Evolutionary conservation across 2,797 vertebrate genomes (phyloP).

Genomic region (Neosilurus hyrtlii): DNA sequence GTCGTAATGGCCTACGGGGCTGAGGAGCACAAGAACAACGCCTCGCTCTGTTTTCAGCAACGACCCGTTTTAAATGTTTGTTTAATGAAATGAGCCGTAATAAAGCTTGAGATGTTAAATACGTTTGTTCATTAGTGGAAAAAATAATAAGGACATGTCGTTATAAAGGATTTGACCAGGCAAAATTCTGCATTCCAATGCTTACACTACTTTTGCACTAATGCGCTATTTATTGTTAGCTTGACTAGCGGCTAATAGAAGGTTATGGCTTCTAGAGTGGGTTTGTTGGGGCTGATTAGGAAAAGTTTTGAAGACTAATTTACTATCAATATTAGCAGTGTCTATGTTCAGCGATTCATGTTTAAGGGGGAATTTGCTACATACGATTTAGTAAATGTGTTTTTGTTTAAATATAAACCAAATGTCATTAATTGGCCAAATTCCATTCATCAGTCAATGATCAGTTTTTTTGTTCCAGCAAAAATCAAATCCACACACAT

Average conservation of each 20-base stretch:
- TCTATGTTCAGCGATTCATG: neutral
- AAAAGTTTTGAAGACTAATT: neutral
- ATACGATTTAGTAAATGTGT: neutral
- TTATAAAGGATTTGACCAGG: neutral
- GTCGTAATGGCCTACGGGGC: slow-evolving; percentile 3
- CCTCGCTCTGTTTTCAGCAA: neutral
- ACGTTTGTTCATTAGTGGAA: neutral
- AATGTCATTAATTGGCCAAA: neutral
- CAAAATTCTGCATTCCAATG: neutral
- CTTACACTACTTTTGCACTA: neutral
- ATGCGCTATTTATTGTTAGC: neutral
- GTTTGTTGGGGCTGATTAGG: neutral
- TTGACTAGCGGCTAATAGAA: neutral
- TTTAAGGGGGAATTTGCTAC: neutral
- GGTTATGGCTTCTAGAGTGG: neutral
- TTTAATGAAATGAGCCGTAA: neutral
- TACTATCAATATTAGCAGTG: neutral
- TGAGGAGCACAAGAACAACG: slow-evolving; percentile 20
- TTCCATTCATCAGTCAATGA: too few relatives aligned
- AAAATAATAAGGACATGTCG: neutral
- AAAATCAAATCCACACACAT: neutral
- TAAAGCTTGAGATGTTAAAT: neutral
- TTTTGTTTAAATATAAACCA: neutral
- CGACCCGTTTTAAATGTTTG: neutral
- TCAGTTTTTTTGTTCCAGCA: neutral